Evolutionary conservation across 2,888 invertebrate species (phyloP).

Genomic region (Strigamia transsilvanica): DNA sequence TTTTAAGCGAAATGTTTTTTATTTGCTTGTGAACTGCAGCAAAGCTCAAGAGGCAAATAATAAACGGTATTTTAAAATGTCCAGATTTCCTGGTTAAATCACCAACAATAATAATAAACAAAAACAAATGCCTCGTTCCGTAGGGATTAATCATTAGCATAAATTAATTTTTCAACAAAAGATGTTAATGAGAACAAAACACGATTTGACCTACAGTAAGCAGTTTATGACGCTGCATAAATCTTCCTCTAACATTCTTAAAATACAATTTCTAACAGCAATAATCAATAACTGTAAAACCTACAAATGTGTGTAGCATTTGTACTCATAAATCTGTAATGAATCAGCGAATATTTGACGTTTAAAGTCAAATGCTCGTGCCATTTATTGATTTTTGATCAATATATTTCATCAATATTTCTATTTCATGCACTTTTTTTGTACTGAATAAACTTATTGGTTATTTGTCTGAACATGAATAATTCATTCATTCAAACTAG

Average conservation of each 20-base stretch:
- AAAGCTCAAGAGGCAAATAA: too few species aligned
- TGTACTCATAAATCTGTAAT: not conserved
- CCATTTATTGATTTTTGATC: not conserved
- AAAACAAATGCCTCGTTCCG: too few species aligned
- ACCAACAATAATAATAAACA: too few species aligned
- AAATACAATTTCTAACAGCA: not conserved
- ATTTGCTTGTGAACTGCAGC: too few species aligned
- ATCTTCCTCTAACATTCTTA: not conserved
- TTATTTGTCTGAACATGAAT: not conserved
- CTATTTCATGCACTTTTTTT: not conserved
- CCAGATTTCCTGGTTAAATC: too few species aligned
- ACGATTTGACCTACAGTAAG: too few species aligned
- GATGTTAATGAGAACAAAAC: too few species aligned
- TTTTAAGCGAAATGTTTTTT: too few species aligned
- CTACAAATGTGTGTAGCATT: not conserved
- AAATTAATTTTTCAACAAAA: too few species aligned
- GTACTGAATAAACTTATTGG: not conserved
- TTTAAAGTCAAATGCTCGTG: not conserved
- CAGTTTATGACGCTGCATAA: not conserved
- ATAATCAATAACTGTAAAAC: not conserved
- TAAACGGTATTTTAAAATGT: too few species aligned
- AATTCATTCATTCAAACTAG: constrained; percentile 11
- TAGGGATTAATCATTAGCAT: too few species aligned
- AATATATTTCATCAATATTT: not conserved
- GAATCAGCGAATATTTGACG: not conserved